Evolutionary conservation across 2,797 vertebrate genomes (phyloP).

Genomic region (Chelidonichthys spinosus): DNA sequence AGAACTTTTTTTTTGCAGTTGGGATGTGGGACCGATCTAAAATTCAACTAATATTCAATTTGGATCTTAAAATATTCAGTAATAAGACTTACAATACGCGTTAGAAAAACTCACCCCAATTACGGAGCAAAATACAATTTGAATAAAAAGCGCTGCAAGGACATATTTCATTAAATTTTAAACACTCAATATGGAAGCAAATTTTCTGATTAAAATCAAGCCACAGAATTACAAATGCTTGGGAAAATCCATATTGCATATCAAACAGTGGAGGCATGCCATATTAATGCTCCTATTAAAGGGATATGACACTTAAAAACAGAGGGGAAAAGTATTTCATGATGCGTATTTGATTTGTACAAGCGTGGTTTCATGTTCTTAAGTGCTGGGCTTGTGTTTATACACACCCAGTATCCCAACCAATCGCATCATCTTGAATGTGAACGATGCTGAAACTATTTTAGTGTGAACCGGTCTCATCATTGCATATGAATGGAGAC

Average conservation of each 20-base stretch:
- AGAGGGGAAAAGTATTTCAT: constrained; percentile 15
- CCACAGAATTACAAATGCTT: constrained; percentile 62
- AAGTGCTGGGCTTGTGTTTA: constrained; percentile 18
- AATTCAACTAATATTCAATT: constrained; percentile 69
- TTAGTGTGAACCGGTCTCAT: constrained; percentile 20
- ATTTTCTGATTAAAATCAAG: constrained; percentile 72
- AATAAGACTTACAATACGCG: constrained; percentile 62
- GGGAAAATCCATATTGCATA: constrained; percentile 67
- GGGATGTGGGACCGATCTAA: constrained; percentile 42
- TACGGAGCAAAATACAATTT: constrained; percentile 75
- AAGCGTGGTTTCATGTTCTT: constrained; percentile 20
- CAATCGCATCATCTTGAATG: constrained; percentile 35
- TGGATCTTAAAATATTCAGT: constrained; percentile 70
- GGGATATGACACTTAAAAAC: constrained; percentile 25
- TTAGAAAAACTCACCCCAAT: constrained; percentile 75
- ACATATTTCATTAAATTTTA: constrained; percentile 79
- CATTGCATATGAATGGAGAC: constrained; percentile 34
- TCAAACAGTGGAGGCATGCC: constrained; percentile 57
- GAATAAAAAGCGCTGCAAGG: constrained; percentile 74
- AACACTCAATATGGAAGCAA: constrained; percentile 70
- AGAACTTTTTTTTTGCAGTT: constrained; percentile 32
- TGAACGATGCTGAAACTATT: constrained; percentile 8
- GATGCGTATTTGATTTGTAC: constrained; percentile 38
- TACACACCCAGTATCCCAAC: neutral
- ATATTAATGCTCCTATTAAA: constrained; percentile 61